Evolutionary conservation across 2,113 vertebrate genomes (phyloP).

Genomic region (Cromileptes altivelis): DNA sequence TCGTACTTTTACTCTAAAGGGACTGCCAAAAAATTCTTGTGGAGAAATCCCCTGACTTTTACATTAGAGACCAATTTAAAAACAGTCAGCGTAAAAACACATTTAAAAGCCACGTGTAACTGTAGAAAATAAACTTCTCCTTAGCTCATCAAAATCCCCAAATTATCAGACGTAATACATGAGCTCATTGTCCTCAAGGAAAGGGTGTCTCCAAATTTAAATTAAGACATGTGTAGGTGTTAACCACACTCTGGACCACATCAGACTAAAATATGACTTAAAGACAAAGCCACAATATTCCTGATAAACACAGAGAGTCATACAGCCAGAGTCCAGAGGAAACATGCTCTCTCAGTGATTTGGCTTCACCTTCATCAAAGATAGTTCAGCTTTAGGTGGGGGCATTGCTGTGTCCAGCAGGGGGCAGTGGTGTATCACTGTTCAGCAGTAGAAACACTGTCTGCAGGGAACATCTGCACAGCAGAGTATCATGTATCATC

Average conservation of each 20-base stretch:
- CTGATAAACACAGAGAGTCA: not conserved
- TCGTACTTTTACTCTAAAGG: too few species aligned
- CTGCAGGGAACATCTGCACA: not conserved
- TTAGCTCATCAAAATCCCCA: not conserved
- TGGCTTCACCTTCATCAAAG: not conserved
- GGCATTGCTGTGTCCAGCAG: slow-evolving; percentile 32
- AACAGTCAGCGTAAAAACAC: not conserved
- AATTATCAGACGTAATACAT: not conserved
- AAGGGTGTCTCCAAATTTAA: not conserved
- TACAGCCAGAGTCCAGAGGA: not conserved
- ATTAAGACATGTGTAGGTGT: not conserved
- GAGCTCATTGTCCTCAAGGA: not conserved
- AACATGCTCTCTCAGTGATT: not conserved
- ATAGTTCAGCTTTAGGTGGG: not conserved
- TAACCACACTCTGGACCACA: not conserved
- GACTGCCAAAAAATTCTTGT: not conserved
- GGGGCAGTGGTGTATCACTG: slow-evolving; percentile 47
- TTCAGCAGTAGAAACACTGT: not conserved
- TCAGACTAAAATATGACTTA: not conserved
- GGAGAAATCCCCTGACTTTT: too few species aligned
- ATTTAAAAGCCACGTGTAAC: not conserved
- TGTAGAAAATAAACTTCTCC: not conserved
- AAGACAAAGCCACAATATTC: not conserved
- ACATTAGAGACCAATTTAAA: not conserved
- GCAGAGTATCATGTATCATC: not conserved